Conservation (phyloP, 2,113 vertebrate genomes). For the Zapornia atra region DNA sequence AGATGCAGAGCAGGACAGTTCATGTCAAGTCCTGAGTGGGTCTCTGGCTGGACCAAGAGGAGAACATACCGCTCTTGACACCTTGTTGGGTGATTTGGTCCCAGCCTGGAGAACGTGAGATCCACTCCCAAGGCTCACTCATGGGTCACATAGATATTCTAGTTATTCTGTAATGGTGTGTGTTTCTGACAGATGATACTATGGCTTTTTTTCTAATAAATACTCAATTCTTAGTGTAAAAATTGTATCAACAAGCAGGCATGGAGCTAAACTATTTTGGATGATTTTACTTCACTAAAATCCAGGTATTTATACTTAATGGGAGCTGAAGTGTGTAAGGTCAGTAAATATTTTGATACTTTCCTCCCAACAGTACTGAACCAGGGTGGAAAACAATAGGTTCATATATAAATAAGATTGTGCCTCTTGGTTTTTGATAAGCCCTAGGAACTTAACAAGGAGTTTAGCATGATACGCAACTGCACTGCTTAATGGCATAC, state of each 20-base stretch:
- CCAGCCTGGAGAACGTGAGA: background rate
- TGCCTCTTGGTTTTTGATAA: background rate
- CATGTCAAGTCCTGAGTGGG: background rate
- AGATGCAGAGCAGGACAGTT: background rate
- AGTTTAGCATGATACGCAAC: background rate
- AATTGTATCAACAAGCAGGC: background rate
- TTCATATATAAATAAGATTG: background rate
- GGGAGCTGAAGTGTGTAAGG: background rate
- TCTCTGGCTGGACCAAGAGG: background rate
- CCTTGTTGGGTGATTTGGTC: background rate
- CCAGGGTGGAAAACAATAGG: background rate
- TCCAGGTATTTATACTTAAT: background rate
- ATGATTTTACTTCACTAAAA: background rate
- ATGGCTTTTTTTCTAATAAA: background rate
- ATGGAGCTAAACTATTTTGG: background rate
- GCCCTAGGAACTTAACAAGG: background rate
- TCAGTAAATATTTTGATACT: background rate
- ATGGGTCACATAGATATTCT: background rate
- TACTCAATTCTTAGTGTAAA: background rate
- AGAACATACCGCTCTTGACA: background rate
- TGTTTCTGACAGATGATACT: background rate
- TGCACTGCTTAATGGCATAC: background rate
- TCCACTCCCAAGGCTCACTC: background rate
- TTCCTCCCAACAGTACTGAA: background rate
- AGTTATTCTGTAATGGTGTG: background rate